These are phyloP conservation scores for Heliconius hortense DNA, from an alignment of 2,888 invertebrate genomes.

Conservation along the genomic window DNA sequence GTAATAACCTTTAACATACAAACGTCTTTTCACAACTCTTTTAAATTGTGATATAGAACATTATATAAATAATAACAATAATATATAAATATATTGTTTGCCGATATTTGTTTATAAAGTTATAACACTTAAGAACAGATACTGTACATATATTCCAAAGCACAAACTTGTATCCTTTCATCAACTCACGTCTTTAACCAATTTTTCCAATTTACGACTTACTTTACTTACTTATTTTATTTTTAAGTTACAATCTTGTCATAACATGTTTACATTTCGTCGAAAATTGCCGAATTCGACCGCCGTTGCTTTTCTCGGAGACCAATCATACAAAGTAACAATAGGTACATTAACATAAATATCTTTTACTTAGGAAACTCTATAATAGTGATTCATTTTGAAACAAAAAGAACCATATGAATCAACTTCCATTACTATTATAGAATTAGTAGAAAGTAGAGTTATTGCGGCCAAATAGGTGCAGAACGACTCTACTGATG, in stretches of 20 bases:
- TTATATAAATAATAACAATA: no score
- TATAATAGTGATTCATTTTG: not conserved
- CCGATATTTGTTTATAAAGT: no score
- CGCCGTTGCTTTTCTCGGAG: slow-evolving; percentile 22
- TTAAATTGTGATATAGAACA: no score
- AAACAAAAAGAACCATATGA: slow-evolving; percentile 8
- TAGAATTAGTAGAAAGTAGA: slow-evolving; percentile 61
- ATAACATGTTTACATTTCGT: slow-evolving; percentile 19
- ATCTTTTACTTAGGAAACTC: slow-evolving; percentile 65
- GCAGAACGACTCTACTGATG: slow-evolving; percentile 44
- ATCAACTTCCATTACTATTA: slow-evolving; percentile 53
- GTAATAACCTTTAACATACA: no score
- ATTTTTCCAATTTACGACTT: not conserved
- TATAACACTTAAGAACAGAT: no score
- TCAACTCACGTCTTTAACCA: not conserved
- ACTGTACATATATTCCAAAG: not conserved
- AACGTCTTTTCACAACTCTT: no score
- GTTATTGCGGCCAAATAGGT: slow-evolving; percentile 49
- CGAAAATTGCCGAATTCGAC: slow-evolving; percentile 29
- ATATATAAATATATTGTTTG: not conserved
- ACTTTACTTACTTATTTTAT: not conserved
- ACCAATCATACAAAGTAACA: slow-evolving; percentile 54
- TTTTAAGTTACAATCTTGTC: slow-evolving; percentile 22
- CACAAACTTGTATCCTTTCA: not conserved
- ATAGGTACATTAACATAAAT: slow-evolving; percentile 66